A percentile compares a stretch with the other conserved stretches of the same genome.
Evolutionary conservation across 2,797 vertebrate genomes (phyloP).

Genomic region (Pogoniulus pusillus): DNA sequence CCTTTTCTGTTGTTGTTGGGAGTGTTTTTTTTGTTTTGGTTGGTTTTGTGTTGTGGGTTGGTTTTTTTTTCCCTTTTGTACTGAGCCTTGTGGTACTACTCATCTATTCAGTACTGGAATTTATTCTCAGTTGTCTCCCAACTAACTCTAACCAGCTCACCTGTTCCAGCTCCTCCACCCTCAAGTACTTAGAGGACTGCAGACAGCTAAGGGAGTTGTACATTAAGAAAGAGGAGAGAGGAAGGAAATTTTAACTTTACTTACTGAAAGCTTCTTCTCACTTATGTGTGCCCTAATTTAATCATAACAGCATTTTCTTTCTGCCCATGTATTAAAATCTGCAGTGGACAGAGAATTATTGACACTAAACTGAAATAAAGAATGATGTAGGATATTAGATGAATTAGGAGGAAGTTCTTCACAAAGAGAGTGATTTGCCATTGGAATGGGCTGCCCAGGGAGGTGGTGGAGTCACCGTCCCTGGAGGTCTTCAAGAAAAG

Average conservation of each 20-base stretch:
- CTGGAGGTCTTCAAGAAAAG: too few relatives aligned
- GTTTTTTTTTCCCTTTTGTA: neutral
- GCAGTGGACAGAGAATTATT: neutral
- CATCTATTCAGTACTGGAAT: conserved; percentile 21
- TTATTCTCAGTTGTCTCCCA: neutral
- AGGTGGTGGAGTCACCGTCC: too few relatives aligned
- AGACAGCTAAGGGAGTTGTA: neutral
- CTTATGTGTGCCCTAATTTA: neutral
- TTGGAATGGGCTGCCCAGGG: too few relatives aligned
- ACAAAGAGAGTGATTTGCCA: too few relatives aligned
- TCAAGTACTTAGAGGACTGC: neutral
- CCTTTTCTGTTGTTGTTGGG: too few relatives aligned
- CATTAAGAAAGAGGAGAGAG: neutral
- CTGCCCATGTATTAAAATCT: neutral
- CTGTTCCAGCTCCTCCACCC: neutral
- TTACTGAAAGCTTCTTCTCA: neutral
- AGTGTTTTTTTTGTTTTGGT: too few relatives aligned
- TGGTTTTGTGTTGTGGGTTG: too few relatives aligned
- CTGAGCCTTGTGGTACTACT: neutral
- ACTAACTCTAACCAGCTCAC: neutral
- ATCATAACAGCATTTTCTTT: neutral
- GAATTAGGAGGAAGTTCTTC: too few relatives aligned
- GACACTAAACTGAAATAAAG: neutral
- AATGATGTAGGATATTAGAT: neutral
- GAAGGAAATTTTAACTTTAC: neutral